A percentile compares a stretch with the other conserved stretches of the same genome.
Evolutionary conservation across 2,888 invertebrate species (phyloP).

Genomic region (Nowickia ferox): DNA sequence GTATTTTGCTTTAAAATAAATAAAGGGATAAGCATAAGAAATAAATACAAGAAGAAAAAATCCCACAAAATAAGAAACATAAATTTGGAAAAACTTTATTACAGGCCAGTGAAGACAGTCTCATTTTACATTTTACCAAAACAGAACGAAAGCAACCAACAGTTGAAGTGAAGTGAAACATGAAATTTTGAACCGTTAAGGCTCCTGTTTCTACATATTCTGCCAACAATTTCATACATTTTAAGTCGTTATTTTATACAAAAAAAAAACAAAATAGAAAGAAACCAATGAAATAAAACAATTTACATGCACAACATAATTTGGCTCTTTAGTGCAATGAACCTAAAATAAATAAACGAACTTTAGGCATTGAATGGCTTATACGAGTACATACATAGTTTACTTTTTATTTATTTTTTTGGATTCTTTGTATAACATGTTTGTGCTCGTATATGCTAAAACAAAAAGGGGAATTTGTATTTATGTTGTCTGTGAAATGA

Average conservation of each 20-base stretch:
- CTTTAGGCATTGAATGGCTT: slow-evolving; percentile 64
- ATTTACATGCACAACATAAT: slow-evolving; percentile 70
- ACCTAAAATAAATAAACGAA: slow-evolving; percentile 68
- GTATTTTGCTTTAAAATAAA: slow-evolving; percentile 62
- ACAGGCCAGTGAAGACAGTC: slow-evolving; percentile 55
- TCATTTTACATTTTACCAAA: slow-evolving; percentile 13
- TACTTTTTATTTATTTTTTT: slow-evolving; percentile 17
- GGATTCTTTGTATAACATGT: slow-evolving; percentile 21
- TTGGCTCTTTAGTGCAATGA: slow-evolving; percentile 71
- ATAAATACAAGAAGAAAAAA: slow-evolving; percentile 10
- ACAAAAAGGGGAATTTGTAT: slow-evolving; percentile 9
- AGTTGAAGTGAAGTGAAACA: slow-evolving; percentile 22
- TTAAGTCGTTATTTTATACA: slow-evolving; percentile 18
- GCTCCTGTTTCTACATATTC: slow-evolving; percentile 46
- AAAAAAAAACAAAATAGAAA: background rate
- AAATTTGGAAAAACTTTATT: slow-evolving; percentile 69
- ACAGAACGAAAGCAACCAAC: background rate
- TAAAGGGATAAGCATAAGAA: slow-evolving; percentile 58
- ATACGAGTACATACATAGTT: background rate
- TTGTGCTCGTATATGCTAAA: slow-evolving; percentile 10
- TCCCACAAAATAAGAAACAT: slow-evolving; percentile 45
- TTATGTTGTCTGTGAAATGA: slow-evolving; percentile 49
- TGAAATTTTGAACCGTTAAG: slow-evolving; percentile 51
- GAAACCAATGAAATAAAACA: slow-evolving; percentile 65
- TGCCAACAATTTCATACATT: slow-evolving; percentile 52